Evolutionary conservation across 1,140 invertebrate genomes (phyloP).

Genomic region (Apis cerana): DNA sequence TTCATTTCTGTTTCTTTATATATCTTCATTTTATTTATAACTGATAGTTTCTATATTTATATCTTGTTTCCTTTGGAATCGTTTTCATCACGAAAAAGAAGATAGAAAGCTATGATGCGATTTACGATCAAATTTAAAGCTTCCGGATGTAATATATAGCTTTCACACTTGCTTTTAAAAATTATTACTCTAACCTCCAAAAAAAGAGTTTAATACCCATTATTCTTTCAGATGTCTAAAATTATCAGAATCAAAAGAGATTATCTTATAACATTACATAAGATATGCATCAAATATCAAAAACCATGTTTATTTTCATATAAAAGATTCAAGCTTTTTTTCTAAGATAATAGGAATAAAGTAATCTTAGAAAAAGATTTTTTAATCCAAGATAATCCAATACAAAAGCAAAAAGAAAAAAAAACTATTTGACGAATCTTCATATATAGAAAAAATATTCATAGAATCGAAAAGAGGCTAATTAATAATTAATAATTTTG

Average conservation of each 20-base stretch:
- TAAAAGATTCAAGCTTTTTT: conserved; percentile 25
- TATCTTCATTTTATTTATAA: conserved; percentile 37
- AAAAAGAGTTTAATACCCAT: background rate
- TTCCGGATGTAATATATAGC: background rate
- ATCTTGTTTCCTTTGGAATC: background rate
- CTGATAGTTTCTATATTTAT: background rate
- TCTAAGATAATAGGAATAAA: conserved; percentile 31
- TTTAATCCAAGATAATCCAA: conserved; percentile 62
- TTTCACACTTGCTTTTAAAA: background rate
- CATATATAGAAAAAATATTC: background rate
- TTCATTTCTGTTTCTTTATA: conserved; percentile 7
- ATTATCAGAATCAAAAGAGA: background rate
- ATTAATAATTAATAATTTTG: no score
- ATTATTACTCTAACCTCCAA: background rate
- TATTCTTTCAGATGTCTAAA: background rate
- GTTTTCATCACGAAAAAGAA: background rate
- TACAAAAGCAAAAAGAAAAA: conserved; percentile 46
- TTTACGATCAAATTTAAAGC: conserved; percentile 13
- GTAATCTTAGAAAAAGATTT: background rate
- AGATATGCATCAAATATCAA: background rate
- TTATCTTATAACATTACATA: background rate
- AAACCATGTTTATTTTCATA: conserved; percentile 35
- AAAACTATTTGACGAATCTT: background rate
- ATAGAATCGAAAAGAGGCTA: background rate
- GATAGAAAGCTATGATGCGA: background rate